Conservation (phyloP, 2,797 vertebrate genomes). For the Gadopsis bispinosus region DNA sequence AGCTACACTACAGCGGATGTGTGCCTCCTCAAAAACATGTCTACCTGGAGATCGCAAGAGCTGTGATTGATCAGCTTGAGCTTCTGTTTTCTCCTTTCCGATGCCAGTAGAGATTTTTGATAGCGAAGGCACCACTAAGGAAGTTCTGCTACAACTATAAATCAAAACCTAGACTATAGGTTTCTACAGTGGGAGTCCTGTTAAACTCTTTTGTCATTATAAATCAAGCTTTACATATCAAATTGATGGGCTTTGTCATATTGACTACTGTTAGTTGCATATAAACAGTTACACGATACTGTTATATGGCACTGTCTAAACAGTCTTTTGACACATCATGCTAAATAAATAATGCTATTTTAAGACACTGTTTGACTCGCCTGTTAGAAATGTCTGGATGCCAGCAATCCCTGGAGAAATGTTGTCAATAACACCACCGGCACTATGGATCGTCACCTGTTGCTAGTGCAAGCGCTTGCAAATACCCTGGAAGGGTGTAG, state of each 20-base stretch:
- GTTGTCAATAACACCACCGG: conserved; percentile 38
- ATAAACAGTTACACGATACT: not conserved
- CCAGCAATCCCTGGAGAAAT: conserved; percentile 31
- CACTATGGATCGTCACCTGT: conserved; percentile 57
- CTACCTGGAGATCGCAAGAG: not conserved
- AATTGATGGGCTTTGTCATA: not conserved
- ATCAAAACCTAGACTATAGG: not conserved
- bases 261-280: not conserved
- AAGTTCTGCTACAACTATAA: conserved; percentile 7
- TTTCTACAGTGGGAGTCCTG: fast-evolving
- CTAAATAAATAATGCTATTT: conserved; percentile 25
- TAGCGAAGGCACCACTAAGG: not conserved
- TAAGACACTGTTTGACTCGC: not conserved
- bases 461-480: conserved; percentile 46
- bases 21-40: not conserved
- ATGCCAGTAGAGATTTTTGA: not conserved
- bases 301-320: not conserved
- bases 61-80: not conserved
- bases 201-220: not conserved
- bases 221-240: not conserved
- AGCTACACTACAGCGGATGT: not conserved
- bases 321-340: not conserved
- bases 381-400: conserved; percentile 17
- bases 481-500: conserved; percentile 45
- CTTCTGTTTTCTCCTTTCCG: not conserved